Evolutionary conservation across 2,888 invertebrate species (phyloP).

Genomic region (Lasioglossum zephyrum): DNA sequence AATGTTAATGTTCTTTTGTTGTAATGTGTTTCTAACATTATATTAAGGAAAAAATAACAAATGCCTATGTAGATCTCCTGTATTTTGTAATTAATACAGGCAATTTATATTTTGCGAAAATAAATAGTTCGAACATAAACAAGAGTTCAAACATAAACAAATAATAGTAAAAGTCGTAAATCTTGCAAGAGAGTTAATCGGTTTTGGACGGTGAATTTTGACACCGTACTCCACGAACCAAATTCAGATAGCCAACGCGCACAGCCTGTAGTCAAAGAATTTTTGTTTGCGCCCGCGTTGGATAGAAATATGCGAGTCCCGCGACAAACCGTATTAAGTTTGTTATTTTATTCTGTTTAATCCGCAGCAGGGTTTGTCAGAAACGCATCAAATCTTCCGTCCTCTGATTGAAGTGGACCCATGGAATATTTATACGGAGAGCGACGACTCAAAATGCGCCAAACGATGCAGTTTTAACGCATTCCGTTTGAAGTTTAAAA

Average conservation of each 20-base stretch:
- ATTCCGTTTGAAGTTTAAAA: conserved; percentile 48
- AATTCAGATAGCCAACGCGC: neutral
- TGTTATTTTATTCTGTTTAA: neutral
- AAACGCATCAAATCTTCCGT: neutral
- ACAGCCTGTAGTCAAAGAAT: neutral
- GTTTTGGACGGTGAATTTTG: too few species aligned
- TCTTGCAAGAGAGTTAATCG: too few species aligned
- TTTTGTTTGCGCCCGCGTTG: neutral
- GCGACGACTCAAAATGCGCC: neutral
- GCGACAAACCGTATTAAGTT: neutral
- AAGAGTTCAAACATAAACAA: too few species aligned
- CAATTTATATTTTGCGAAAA: too few species aligned
- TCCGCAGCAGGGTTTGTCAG: neutral
- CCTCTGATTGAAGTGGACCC: neutral
- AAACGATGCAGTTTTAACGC: conserved; percentile 2
- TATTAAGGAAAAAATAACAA: too few species aligned
- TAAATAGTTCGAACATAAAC: too few species aligned
- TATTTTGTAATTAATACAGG: too few species aligned
- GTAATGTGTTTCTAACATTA: too few species aligned
- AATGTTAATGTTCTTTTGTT: too few species aligned
- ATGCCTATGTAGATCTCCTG: too few species aligned
- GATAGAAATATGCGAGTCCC: neutral
- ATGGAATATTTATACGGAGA: neutral
- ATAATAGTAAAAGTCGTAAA: too few species aligned
- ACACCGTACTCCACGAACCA: too few species aligned